phyloP scores from a whole-genome alignment of 2,113 vertebrate genomes.

The Perccottus glenii region DNA sequence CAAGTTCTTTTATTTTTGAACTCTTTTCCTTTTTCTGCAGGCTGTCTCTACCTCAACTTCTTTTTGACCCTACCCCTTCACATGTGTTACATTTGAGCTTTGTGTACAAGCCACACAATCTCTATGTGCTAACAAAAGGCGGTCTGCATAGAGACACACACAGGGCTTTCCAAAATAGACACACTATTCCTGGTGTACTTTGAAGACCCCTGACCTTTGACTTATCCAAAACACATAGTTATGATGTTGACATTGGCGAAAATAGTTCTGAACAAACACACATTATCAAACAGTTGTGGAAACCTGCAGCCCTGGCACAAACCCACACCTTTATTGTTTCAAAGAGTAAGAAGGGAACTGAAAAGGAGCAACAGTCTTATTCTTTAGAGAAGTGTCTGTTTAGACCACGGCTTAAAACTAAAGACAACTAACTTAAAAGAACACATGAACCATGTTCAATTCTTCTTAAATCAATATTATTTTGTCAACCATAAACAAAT shows the following conservation, averaged over 20 bases:
- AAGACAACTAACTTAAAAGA: too few species aligned
- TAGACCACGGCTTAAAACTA: too few species aligned
- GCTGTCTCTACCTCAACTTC: constrained; percentile 9
- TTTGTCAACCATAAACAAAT: background rate
- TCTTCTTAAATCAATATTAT: too few species aligned
- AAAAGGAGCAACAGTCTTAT: background rate
- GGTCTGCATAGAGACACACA: background rate
- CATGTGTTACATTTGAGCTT: background rate
- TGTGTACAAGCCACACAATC: background rate
- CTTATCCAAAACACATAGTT: background rate
- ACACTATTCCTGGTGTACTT: constrained; percentile 1
- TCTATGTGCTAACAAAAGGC: background rate
- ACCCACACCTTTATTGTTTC: background rate
- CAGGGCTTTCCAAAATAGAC: background rate
- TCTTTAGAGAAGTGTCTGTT: background rate
- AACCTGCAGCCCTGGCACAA: background rate
- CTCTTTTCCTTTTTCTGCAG: constrained; percentile 15
- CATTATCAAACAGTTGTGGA: background rate
- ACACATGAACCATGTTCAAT: too few species aligned
- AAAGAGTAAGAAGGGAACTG: background rate
- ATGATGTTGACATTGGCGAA: background rate
- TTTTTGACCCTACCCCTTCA: too few species aligned
- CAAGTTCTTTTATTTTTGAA: background rate
- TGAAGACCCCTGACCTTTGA: constrained; percentile 5
- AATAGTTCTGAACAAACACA: background rate